Base-by-base conservation (phyloP, 2,797 vertebrate genomes). In the Phrynocephalus forsythii region DNA sequence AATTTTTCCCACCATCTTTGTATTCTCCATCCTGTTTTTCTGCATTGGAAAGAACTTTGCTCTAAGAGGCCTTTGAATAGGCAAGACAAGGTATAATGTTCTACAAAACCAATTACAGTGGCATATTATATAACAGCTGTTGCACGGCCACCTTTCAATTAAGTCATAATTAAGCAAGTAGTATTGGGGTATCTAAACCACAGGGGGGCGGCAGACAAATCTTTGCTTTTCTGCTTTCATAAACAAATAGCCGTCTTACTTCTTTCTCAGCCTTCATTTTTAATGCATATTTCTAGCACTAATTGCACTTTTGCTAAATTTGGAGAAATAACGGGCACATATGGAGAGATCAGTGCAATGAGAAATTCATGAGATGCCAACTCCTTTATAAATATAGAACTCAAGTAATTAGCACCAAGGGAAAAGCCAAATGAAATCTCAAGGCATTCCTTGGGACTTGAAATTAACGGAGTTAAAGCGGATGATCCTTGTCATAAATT, bases 341-440 rank as follows among this genome's bases (percentile, higher is more conserved):
- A 96, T 94, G 95, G 92, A 95, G 91, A 92, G 93, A 95, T 95
- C 95, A 95, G 92, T 90, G 94, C 82, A 96, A 93, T 92, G 91
- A 92, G 87, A 95, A 95, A 95, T 95, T 96, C 92, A 94, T 92
- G 92, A 94, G 91, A 67, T 94, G 85, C 88, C 91, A 85, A 80
- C 91, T 94, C 87, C 72, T 85, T 94, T 94, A 94, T 95, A 96
- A 97, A 95, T 95, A 95, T 92, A 96, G 93, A 95, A 94, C 95
- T 76, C 82, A 85, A 88, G 80, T 92, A 95, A 95, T 96, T 96
- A 96, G 38, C 1, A 16, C 90, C 86, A 94, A 91, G 83, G 83
- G 83, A 85, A 82, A 96, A 94, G 90, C 91, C 95, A 88, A 91
- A 89, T 91, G 93, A 93, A 91, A 94, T 91, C 88, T 93, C 88